Conservation (phyloP, 2,797 vertebrate species). For the Chiloscyllium punctatum region DNA sequence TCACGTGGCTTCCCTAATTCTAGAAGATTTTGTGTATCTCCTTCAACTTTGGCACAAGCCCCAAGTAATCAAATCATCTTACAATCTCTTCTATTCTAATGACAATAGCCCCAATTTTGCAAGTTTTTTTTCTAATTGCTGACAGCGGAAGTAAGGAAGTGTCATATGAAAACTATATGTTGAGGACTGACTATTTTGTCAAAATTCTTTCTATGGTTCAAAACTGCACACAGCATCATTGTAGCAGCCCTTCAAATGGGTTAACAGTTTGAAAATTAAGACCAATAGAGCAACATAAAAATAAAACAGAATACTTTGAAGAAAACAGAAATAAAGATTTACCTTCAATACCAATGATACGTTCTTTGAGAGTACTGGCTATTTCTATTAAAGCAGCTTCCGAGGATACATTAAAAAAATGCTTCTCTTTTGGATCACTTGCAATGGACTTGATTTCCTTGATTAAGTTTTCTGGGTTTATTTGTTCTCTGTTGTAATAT, state of each 20-base stretch:
- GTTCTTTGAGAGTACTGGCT: constrained; percentile 77
- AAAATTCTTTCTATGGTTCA: neutral
- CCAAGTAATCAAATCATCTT: neutral
- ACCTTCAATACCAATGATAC: constrained; percentile 96
- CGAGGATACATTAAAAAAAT: constrained; percentile 84
- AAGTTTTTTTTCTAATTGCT: neutral
- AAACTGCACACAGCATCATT: neutral
- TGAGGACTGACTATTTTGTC: neutral
- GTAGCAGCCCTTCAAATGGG: neutral
- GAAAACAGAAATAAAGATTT: constrained; percentile 39
- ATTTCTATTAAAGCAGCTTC: constrained; percentile 80
- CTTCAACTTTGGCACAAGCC: no score
- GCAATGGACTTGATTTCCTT: constrained; percentile 86
- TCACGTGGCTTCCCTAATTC: no score
- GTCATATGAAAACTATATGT: neutral
- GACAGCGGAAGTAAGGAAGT: no score
- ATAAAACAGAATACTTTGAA: neutral
- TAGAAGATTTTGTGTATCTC: no score
- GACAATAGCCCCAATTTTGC: neutral
- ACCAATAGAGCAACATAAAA: neutral
- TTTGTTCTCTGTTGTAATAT: constrained; percentile 63
- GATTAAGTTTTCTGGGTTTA: constrained; percentile 74
- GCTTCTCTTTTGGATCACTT: constrained; percentile 72
- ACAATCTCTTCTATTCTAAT: neutral
- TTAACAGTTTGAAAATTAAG: neutral